A percentile compares a stretch with the other conserved stretches of the same genome.
Evolutionary conservation across 2,797 vertebrate genomes (phyloP).

Genomic region (Vipera ursinii): DNA sequence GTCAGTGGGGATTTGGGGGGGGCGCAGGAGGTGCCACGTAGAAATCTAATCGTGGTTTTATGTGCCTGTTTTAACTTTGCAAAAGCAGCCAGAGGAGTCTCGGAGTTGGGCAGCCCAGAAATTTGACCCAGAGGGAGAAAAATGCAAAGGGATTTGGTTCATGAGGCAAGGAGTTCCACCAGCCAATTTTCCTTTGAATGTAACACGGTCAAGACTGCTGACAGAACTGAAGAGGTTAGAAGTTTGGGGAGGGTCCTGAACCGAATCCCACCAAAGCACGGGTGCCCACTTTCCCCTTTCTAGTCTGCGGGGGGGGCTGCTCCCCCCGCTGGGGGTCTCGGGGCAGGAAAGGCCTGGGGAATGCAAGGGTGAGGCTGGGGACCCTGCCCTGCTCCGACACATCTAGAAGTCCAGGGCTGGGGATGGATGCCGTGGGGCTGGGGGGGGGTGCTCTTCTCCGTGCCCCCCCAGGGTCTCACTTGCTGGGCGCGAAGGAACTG

Average conservation of each 20-base stretch:
- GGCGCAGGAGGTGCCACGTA: accelerated
- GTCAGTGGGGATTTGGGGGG: too few species aligned
- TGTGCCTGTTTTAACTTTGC: too few species aligned
- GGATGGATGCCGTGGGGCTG: accelerated
- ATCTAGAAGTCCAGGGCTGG: neutral
- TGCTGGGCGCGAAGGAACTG: accelerated
- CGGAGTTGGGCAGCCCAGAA: neutral
- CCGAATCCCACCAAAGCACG: neutral
- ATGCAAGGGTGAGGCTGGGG: neutral
- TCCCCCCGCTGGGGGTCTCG: neutral
- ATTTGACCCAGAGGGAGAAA: neutral
- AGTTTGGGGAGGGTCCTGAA: neutral
- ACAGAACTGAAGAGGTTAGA: neutral
- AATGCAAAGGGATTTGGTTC: neutral
- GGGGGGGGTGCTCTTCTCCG: accelerated
- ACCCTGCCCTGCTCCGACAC: neutral
- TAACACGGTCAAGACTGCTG: too few species aligned
- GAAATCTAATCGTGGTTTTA: neutral
- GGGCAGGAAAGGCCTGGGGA: neutral
- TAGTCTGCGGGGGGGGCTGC: too few species aligned
- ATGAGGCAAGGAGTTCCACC: neutral
- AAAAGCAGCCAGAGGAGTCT: neutral
- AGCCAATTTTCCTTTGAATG: neutral
- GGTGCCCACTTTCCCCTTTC: neutral
- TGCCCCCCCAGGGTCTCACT: neutral